These are phyloP conservation scores for Bovichtus diacanthus DNA, from an alignment of 2,797 vertebrate species.

Conservation along the genomic window DNA sequence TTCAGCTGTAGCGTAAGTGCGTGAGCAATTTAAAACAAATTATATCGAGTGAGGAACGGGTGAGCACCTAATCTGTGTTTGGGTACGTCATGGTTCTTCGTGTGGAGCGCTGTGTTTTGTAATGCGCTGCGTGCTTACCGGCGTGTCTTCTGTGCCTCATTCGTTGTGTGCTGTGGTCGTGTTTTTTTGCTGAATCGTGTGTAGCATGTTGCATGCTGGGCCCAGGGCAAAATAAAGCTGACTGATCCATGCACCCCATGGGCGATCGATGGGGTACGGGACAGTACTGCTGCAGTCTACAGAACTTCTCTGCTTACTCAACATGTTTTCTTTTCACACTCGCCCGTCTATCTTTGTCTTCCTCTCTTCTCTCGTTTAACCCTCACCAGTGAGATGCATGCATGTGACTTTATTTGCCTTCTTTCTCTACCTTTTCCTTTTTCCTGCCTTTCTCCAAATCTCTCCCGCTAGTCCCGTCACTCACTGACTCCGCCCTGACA, in stretches of 20 bases:
- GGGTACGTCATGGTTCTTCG: not conserved
- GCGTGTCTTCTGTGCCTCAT: not conserved
- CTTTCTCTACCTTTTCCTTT: conserved; percentile 13
- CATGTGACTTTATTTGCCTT: conserved; percentile 9
- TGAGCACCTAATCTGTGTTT: conserved; percentile 2
- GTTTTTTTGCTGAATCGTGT: conserved; percentile 20
- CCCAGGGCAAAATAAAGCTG: conserved; percentile 37
- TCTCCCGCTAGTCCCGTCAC: conserved; percentile 48
- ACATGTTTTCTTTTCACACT: conserved; percentile 52
- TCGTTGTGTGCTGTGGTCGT: not conserved
- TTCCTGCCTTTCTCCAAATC: conserved; percentile 29
- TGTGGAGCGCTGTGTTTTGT: not conserved
- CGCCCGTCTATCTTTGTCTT: conserved; percentile 36
- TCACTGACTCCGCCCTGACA: conserved; percentile 49
- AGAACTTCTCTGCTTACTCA: conserved; percentile 62
- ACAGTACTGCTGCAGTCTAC: conserved; percentile 56
- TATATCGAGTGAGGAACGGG: not conserved
- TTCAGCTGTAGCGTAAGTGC: not conserved
- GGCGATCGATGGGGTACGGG: conserved; percentile 56
- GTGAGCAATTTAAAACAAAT: not conserved
- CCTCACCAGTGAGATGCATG: conserved; percentile 23
- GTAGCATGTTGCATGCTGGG: conserved; percentile 26
- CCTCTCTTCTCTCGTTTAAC: conserved; percentile 16
- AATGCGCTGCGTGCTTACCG: not conserved
- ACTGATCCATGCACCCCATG: conserved; percentile 47